phyloP scores from a whole-genome alignment of 2,797 vertebrate genomes.

The Hyperoplus lanceolatus region DNA sequence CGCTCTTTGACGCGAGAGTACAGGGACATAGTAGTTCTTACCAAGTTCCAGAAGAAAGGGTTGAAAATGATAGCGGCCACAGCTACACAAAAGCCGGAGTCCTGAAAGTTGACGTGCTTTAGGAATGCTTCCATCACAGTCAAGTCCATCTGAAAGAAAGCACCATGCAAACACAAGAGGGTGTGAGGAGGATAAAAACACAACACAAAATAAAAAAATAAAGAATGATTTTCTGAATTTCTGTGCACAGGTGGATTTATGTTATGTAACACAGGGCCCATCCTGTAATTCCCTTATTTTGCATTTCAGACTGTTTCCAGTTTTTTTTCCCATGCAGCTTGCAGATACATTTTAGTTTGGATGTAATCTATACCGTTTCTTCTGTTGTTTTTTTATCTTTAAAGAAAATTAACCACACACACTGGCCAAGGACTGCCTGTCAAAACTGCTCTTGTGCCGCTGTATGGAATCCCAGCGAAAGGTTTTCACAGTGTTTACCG shows the following conservation, averaged over 20 bases:
- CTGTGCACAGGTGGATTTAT: too few species aligned
- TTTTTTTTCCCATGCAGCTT: background rate
- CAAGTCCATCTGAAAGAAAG: slow-evolving; percentile 74
- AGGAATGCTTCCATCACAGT: slow-evolving; percentile 44
- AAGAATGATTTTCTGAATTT: background rate
- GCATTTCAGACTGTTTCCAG: too few species aligned
- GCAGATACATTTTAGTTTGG: background rate
- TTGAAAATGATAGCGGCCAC: slow-evolving; percentile 77
- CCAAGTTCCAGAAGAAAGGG: slow-evolving; percentile 80
- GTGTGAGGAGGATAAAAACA: background rate
- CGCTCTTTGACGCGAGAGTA: background rate
- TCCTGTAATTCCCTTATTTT: too few species aligned
- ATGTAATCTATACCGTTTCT: background rate
- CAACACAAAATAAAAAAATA: background rate
- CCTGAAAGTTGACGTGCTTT: slow-evolving; percentile 48
- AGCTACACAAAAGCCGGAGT: slow-evolving; percentile 68
- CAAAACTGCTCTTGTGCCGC: background rate
- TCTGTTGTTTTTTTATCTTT: background rate
- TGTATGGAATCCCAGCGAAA: background rate
- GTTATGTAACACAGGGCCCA: too few species aligned
- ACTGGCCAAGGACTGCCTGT: background rate
- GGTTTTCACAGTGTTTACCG: background rate
- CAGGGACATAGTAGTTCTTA: slow-evolving; percentile 56
- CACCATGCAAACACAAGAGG: background rate
- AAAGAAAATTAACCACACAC: background rate